Conservation (phyloP, 1,140 invertebrate species). For the Uloborus diversus region DNA sequence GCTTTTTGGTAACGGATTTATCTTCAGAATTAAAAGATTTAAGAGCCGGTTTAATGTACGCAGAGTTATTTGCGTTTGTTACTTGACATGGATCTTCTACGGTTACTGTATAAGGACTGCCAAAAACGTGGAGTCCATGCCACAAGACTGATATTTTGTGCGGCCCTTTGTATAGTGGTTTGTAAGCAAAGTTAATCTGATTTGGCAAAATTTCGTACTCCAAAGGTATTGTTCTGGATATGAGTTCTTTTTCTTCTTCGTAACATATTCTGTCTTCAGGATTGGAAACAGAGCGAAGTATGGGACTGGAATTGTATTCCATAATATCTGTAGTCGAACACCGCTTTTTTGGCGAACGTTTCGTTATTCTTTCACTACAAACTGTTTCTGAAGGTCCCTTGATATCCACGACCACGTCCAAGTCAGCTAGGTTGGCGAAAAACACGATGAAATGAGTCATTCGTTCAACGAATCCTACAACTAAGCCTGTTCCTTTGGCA, state of each 20-base stretch:
- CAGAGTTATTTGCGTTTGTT: not conserved
- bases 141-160: slow-evolving; percentile 56
- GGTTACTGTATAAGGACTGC: slow-evolving; percentile 57
- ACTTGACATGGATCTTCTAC: slow-evolving; percentile 43
- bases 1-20: not conserved
- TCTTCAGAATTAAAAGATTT: not conserved
- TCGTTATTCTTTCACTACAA: slow-evolving; percentile 55
- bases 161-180: slow-evolving; percentile 43
- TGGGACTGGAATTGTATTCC: not conserved
- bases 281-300: not conserved
- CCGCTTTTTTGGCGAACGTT: slow-evolving; percentile 48
- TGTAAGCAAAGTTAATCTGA: slow-evolving; percentile 57
- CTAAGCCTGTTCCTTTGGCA: slow-evolving; percentile 59
- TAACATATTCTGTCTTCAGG: not conserved
- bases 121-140: slow-evolving; percentile 58
- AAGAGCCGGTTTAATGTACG: not conserved
- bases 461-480: slow-evolving; percentile 56
- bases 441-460: slow-evolving; percentile 57
- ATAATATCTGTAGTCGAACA: not conserved
- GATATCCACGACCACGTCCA: slow-evolving; percentile 59
- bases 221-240: slow-evolving; percentile 45
- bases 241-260: not conserved
- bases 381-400: slow-evolving; percentile 51
- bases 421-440: slow-evolving; percentile 26
- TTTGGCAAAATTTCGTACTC: slow-evolving; percentile 57